Percentiles rank a stretch among this genome's conserved stretches.
Evolutionary conservation across 1,140 invertebrate species (phyloP).

Genomic region (Heliothis virescens): DNA sequence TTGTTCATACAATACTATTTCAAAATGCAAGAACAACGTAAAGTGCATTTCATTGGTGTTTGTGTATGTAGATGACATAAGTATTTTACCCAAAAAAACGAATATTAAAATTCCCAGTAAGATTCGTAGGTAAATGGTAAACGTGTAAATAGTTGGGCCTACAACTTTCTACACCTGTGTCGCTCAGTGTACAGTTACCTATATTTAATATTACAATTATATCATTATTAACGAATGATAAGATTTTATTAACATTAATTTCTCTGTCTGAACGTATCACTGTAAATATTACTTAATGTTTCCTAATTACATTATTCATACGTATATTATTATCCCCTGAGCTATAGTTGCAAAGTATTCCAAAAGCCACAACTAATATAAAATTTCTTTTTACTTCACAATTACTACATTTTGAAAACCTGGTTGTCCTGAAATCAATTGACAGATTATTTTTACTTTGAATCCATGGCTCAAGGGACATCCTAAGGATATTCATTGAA

Average conservation of each 20-base stretch:
- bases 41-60: no score
- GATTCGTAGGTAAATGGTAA: slow-evolving; percentile 43
- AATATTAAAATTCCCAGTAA: slow-evolving; percentile 25
- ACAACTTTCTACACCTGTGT: slow-evolving; percentile 80
- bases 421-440: no score
- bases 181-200: slow-evolving; percentile 81
- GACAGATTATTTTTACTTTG: not conserved
- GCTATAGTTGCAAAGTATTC: not conserved
- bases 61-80: not conserved
- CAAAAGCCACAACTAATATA: not conserved
- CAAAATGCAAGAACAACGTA: no score
- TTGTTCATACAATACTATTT: no score
- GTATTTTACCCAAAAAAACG: no score
- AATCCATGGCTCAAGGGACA: slow-evolving; percentile 20
- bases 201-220: slow-evolving; percentile 62
- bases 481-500: slow-evolving; percentile 20
- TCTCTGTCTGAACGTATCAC: slow-evolving; percentile 63
- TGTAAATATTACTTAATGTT: slow-evolving; percentile 69
- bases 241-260: slow-evolving; percentile 66
- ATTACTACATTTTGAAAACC: no score
- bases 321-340: slow-evolving; percentile 26
- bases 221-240: slow-evolving; percentile 61
- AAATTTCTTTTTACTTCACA: no score
- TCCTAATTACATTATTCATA: slow-evolving; percentile 48
- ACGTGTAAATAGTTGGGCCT: slow-evolving; percentile 74